These are phyloP conservation scores for Rafetus swinhoei DNA, from an alignment of 2,113 vertebrate genomes.

Conservation along the genomic window DNA sequence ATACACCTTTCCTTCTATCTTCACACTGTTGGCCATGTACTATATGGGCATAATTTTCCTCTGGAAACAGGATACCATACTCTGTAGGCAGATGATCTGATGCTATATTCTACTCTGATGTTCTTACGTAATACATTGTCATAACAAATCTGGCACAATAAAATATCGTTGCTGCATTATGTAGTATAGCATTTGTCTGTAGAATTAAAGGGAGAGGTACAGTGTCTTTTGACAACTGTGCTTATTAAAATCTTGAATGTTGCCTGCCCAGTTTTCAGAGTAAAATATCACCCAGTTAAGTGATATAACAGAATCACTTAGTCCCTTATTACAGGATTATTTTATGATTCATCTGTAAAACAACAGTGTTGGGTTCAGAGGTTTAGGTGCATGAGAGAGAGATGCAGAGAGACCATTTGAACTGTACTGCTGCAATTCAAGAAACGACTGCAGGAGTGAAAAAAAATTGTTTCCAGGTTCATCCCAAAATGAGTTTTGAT, in stretches of 20 bases:
- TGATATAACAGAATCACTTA: neutral
- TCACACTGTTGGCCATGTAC: neutral
- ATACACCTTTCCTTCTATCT: neutral
- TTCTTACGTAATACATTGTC: neutral
- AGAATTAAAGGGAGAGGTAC: fast-evolving
- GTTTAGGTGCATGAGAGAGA: fast-evolving
- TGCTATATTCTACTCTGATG: neutral
- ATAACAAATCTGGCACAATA: conserved; percentile 2
- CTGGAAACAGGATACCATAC: neutral
- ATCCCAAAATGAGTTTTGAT: conserved; percentile 43
- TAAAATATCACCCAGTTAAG: neutral
- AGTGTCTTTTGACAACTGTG: neutral
- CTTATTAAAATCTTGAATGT: neutral
- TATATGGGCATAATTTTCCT: neutral
- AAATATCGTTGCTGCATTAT: neutral
- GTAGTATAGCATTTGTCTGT: neutral
- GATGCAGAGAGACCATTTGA: neutral
- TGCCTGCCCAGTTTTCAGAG: conserved; percentile 3
- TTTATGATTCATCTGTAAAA: too few relatives aligned
- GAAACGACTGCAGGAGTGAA: neutral
- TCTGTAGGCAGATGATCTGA: neutral
- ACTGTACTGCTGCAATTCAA: neutral
- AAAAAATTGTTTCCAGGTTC: conserved; percentile 51
- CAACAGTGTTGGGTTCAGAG: neutral
- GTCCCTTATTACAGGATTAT: neutral